A percentile compares a stretch with the other conserved stretches of the same genome.
These are phyloP conservation scores for Drosophila guanche DNA, from an alignment of 1,140 invertebrate species.

Conservation along the genomic window DNA sequence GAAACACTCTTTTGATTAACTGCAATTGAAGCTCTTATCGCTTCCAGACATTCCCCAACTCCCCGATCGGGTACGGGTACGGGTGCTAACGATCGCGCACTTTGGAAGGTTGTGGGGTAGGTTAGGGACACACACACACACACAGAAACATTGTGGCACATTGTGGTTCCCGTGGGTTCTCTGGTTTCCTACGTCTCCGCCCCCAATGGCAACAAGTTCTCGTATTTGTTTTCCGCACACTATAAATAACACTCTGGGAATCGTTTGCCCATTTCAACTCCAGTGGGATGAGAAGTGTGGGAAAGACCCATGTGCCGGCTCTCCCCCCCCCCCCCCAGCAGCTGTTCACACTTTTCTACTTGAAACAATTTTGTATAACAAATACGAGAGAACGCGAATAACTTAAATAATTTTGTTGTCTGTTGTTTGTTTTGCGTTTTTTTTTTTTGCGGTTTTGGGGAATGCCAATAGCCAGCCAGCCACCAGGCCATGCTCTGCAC, in stretches of 20 bases:
- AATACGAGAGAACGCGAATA: not conserved
- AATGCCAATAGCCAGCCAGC: slow-evolving; percentile 8
- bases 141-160: not conserved
- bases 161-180: slow-evolving; percentile 18
- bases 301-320: slow-evolving; percentile 39
- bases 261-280: not conserved
- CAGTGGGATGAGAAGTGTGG: slow-evolving; percentile 27
- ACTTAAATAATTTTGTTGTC: not conserved
- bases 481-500: too few species aligned
- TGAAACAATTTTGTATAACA: slow-evolving; percentile 8
- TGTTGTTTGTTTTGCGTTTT: not conserved
- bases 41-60: not conserved
- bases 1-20: slow-evolving; percentile 22
- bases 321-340: slow-evolving; percentile 2
- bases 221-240: not conserved
- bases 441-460: slow-evolving; percentile 18
- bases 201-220: slow-evolving; percentile 17
- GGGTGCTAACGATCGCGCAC: not conserved
- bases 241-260: slow-evolving; percentile 10
- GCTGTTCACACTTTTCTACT: slow-evolving; percentile 50
- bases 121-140: slow-evolving; percentile 37
- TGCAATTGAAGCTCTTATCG: slow-evolving; percentile 49
- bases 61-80: not conserved
- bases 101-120: slow-evolving; percentile 46
- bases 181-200: not conserved